These are phyloP conservation scores for Scomber japonicus DNA, from an alignment of 2,113 vertebrate species.

Conservation along the genomic window DNA sequence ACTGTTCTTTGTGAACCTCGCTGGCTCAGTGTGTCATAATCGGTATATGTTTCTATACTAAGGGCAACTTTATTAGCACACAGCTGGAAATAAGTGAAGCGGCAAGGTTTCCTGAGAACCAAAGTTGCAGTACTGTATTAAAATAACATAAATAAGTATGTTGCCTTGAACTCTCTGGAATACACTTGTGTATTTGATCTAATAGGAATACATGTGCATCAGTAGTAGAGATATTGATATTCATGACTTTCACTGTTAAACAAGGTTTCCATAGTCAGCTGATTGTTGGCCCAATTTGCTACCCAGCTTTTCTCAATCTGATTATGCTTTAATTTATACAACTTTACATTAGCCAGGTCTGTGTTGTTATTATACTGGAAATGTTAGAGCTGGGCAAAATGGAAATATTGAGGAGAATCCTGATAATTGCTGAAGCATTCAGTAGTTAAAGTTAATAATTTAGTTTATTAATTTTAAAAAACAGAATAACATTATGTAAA, in stretches of 20 bases:
- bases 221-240: conserved; percentile 25
- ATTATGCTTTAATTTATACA: conserved; percentile 8
- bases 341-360: too few relatives aligned
- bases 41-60: conserved; percentile 19
- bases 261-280: conserved; percentile 16
- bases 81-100: conserved; percentile 54
- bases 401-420: too few relatives aligned
- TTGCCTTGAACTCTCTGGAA: background rate
- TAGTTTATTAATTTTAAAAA: too few relatives aligned
- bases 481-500: too few relatives aligned
- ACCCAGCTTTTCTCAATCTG: conserved; percentile 5
- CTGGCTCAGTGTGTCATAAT: conserved; percentile 36
- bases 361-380: too few relatives aligned
- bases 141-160: conserved; percentile 45
- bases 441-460: too few relatives aligned
- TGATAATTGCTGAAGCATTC: too few relatives aligned
- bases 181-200: conserved; percentile 42
- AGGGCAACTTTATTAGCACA: conserved; percentile 61
- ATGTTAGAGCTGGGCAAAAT: too few relatives aligned
- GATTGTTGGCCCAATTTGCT: conserved; percentile 30
- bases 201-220: conserved; percentile 28
- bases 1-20: conserved; percentile 39
- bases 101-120: conserved; percentile 44
- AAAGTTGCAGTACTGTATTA: conserved; percentile 19
- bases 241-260: conserved; percentile 48